These are phyloP conservation scores for Eupithecia vulgata DNA, from an alignment of 2,888 invertebrate species.

Conservation along the genomic window DNA sequence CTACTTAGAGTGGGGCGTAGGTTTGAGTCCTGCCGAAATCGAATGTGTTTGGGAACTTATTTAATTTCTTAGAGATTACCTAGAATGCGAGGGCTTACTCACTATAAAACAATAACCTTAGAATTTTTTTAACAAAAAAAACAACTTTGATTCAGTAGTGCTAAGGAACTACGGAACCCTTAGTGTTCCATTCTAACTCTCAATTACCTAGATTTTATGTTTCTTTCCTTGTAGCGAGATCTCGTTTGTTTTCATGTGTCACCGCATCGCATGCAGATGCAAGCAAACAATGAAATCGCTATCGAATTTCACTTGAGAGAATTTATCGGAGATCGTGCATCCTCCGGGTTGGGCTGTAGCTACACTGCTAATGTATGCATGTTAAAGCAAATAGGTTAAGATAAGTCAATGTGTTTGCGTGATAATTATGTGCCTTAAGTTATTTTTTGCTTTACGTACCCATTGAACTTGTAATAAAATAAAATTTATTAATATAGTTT, in stretches of 20 bases:
- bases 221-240: background rate
- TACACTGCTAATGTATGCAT: background rate
- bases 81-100: too few relatives aligned
- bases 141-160: background rate
- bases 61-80: too few relatives aligned
- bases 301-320: constrained; percentile 38
- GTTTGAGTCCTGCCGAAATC: too few relatives aligned
- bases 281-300: constrained; percentile 36
- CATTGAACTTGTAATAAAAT: too few relatives aligned
- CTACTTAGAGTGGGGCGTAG: too few relatives aligned
- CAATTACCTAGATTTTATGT: background rate
- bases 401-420: too few relatives aligned
- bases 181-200: background rate
- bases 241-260: constrained; percentile 23
- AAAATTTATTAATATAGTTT: too few relatives aligned
- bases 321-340: constrained; percentile 24
- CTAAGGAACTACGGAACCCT: background rate
- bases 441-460: too few relatives aligned
- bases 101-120: too few relatives aligned
- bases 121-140: background rate
- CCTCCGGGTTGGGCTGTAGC: background rate
- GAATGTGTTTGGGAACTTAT: too few relatives aligned
- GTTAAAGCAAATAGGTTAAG: too few relatives aligned
- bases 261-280: constrained; percentile 32
- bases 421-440: too few relatives aligned